Evolutionary conservation across 2,888 invertebrate species (phyloP).

Genomic region (Hydrotaea diabolus): DNA sequence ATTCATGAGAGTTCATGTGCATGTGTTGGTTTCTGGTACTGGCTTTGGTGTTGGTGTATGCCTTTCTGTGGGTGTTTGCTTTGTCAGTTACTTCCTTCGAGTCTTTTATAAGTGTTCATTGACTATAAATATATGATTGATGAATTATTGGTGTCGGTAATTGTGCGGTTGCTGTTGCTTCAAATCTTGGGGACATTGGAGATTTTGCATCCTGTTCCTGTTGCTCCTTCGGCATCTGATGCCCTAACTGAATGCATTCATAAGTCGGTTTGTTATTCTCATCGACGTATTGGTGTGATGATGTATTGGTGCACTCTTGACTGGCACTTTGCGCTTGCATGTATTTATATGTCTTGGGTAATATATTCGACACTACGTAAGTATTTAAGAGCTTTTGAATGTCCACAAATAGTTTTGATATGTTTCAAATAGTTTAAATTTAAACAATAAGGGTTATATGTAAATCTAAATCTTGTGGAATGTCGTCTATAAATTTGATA

Average conservation of each 20-base stretch:
- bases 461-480: too few relatives aligned
- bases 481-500: too few relatives aligned
- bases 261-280: neutral
- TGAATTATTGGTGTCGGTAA: conserved; percentile 63
- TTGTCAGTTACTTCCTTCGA: conserved; percentile 53
- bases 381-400: neutral
- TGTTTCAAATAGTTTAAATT: neutral
- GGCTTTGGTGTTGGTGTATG: conserved; percentile 26
- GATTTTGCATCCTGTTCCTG: conserved; percentile 11
- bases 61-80: neutral
- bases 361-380: too few relatives aligned
- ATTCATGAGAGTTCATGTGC: neutral
- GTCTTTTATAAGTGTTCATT: conserved; percentile 51
- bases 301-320: conserved; percentile 8
- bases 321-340: too few relatives aligned
- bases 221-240: neutral
- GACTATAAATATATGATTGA: conserved; percentile 62
- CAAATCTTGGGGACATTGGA: neutral
- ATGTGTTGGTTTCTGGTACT: neutral
- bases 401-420: neutral
- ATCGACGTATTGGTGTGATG: neutral
- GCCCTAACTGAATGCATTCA: neutral
- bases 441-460: too few relatives aligned
- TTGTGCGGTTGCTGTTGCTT: conserved; percentile 23
- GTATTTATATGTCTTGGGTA: too few relatives aligned